A percentile compares a stretch with the other conserved stretches of the same genome.
Evolutionary conservation across 2,113 vertebrate species (phyloP).

Genomic region (Thalassoma bifasciatum): DNA sequence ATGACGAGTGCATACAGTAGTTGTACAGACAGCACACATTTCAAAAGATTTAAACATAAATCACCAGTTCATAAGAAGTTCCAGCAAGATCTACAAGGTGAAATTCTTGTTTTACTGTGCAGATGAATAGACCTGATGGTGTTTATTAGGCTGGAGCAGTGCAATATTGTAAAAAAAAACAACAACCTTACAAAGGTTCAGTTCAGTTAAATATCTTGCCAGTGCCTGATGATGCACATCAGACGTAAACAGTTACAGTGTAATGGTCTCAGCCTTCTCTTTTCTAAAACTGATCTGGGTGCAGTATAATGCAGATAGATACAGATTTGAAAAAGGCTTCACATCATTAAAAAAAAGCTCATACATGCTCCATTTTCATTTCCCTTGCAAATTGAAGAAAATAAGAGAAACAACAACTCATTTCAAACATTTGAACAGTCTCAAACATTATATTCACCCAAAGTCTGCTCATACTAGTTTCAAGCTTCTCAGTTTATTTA

Average conservation of each 20-base stretch:
- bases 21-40: not conserved
- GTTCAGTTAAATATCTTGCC: slow-evolving; percentile 37
- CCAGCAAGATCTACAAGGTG: slow-evolving; percentile 15
- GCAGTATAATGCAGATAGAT: slow-evolving; percentile 36
- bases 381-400: slow-evolving; percentile 19
- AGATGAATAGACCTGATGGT: slow-evolving; percentile 19
- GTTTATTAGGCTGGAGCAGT: slow-evolving; percentile 42
- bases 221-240: slow-evolving; percentile 41
- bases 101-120: slow-evolving; percentile 8
- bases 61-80: slow-evolving; percentile 3
- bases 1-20: slow-evolving; percentile 10
- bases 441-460: slow-evolving; percentile 25
- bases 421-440: slow-evolving; percentile 6
- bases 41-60: not conserved
- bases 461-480: slow-evolving; percentile 16
- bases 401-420: slow-evolving; percentile 26
- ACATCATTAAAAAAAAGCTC: slow-evolving; percentile 28
- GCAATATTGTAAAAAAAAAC: slow-evolving; percentile 28
- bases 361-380: slow-evolving; percentile 33
- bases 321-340: slow-evolving; percentile 47
- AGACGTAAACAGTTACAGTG: slow-evolving; percentile 71
- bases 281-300: slow-evolving; percentile 23
- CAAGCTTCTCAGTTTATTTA: slow-evolving; percentile 35
- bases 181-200: slow-evolving; percentile 31
- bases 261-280: slow-evolving; percentile 62